phyloP scores from a whole-genome alignment of 92 coral and sea anemone genomes.

The Paramuricea clavata region DNA sequence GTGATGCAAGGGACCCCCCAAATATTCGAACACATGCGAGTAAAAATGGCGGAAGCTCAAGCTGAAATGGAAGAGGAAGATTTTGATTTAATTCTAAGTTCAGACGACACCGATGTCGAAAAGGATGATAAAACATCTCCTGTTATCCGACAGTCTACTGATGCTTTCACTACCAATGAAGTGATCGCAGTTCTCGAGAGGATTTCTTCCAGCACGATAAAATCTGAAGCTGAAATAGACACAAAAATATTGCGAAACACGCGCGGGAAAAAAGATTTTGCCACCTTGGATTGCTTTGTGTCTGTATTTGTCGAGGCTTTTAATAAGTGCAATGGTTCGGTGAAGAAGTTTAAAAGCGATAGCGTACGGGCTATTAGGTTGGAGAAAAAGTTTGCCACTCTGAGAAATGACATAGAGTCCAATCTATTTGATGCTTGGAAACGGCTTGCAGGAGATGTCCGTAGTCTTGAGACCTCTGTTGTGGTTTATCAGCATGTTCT shows the following conservation, averaged over 20 bases:
- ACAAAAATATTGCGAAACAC: neutral
- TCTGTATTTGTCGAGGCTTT: neutral
- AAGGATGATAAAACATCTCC: neutral
- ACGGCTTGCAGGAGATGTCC: neutral
- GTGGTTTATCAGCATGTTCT: neutral
- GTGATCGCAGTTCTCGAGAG: slow-evolving; percentile 2
- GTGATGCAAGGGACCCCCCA: neutral
- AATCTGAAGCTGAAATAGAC: neutral
- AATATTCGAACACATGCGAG: neutral
- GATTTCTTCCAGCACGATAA: neutral
- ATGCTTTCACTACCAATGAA: neutral
- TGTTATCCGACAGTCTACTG: neutral
- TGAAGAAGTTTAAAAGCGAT: neutral
- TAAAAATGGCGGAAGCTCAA: neutral
- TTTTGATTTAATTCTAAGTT: neutral
- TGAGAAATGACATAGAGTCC: neutral
- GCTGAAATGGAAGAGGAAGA: neutral
- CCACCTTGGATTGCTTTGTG: neutral
- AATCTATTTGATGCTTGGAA: neutral
- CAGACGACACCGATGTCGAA: neutral
- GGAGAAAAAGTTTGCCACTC: neutral
- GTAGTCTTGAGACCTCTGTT: neutral
- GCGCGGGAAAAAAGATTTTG: neutral
- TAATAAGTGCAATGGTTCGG: neutral
- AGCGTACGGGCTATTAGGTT: neutral